Evolutionary conservation across 2,888 invertebrate genomes (phyloP).

Genomic region (Caenorhabditis uteleia): DNA sequence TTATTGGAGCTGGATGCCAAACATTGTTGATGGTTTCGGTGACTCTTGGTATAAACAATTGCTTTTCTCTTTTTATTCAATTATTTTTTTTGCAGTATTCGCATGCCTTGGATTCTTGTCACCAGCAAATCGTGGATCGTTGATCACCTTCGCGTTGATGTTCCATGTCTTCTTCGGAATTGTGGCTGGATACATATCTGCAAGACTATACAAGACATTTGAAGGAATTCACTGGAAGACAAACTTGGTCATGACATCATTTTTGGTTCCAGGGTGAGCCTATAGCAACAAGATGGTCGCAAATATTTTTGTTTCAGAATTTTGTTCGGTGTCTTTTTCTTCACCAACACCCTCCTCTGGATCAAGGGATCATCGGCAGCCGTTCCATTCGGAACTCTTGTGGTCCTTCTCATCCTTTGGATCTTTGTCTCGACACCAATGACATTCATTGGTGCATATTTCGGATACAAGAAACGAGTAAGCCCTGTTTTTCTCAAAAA

Average conservation of each 20-base stretch:
- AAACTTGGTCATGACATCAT: constrained; percentile 92
- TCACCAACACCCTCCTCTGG: constrained; percentile 96
- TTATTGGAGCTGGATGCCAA: constrained; percentile 95
- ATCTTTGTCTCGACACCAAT: constrained; percentile 97
- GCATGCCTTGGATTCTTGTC: constrained; percentile 98
- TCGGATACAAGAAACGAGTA: constrained; percentile 95
- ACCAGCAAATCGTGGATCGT: constrained; percentile 94
- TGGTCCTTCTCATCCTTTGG: constrained; percentile 93
- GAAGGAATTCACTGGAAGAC: constrained; percentile 98
- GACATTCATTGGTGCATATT: constrained; percentile 96
- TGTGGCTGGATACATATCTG: constrained; percentile 94
- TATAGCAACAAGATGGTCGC: neutral
- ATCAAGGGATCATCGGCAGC: constrained; percentile 93
- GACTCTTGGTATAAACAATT: constrained; percentile 78
- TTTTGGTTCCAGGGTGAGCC: constrained; percentile 90
- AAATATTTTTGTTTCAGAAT: constrained; percentile 76
- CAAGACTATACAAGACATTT: constrained; percentile 94
- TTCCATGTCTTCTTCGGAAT: constrained; percentile 95
- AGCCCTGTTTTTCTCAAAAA: constrained; percentile 44
- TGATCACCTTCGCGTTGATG: constrained; percentile 97
- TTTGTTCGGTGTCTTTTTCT: constrained; percentile 94
- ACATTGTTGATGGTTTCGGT: constrained; percentile 94
- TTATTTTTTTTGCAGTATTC: constrained; percentile 78
- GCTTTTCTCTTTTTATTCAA: neutral
- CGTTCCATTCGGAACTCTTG: constrained; percentile 90